Base-by-base conservation (phyloP, 37 sponge, comb jelly and placozoan genomes). In the Halichondria panicea region DNA sequence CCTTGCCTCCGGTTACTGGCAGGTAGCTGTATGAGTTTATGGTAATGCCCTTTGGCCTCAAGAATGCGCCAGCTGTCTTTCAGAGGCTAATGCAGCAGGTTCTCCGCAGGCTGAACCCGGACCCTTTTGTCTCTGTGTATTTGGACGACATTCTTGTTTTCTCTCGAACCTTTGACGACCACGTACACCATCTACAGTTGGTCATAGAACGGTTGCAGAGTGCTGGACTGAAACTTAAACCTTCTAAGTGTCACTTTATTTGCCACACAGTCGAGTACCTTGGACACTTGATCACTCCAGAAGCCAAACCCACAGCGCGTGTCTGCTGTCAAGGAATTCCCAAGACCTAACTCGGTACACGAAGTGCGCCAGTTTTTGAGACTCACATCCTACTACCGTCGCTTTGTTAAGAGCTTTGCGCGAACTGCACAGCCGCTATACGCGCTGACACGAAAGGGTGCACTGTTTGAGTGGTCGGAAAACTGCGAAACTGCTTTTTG, bases 1-100 rank as follows among this genome's bases (percentile, higher is more conserved):
- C 71, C 69, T 88, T 2, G 89, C 89, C 13, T 57, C 84, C 42
- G 84, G 84, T 1, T 88, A 59, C 43, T 83, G 89, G 89, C 89
- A 88, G 66, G 77, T 88, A 84, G 1, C 33, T 88, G 62, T 88
- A 63, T 60, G 79, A 88, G 43, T 88, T 88, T 46, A 41, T 21
- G 15, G 89, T 83, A 3, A 88, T 88, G 88, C 83, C 88, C 3
- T 88, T 81, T 52, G 83, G 76, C 24, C 53, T 88, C 24, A 59
- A 6, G 11, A 88, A 88, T 71, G 83, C 80, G 4, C 89, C 84
- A 52, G 74, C 61, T 8, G 43, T 74, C 4, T 74, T 74, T 36
- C 74, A 74, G 74, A 12, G 61, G 0, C 61, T 75, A 5, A 88
- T 82, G 71, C 71, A 76, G 60, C 28, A 37, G 24, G 78, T 88